Evolutionary conservation across 2,888 invertebrate species (phyloP).

Genomic region (Gerosis bhagava): DNA sequence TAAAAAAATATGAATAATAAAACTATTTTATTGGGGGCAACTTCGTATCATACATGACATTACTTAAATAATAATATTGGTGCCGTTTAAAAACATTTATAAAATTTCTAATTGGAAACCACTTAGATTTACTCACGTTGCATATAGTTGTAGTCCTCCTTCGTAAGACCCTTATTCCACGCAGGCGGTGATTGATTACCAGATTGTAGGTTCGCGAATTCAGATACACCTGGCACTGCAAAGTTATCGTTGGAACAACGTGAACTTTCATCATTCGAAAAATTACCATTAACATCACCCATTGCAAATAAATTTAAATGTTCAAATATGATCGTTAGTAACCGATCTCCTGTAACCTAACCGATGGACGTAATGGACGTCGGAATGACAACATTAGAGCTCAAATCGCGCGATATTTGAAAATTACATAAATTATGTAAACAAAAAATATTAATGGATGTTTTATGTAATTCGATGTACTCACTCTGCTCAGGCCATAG

Average conservation of each 20-base stretch:
- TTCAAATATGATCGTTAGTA: slow-evolving; percentile 64
- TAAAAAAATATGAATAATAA: no score
- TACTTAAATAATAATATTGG: no score
- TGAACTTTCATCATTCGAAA: slow-evolving; percentile 51
- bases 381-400: slow-evolving; percentile 65
- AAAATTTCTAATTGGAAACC: slow-evolving; percentile 9
- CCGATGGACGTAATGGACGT: slow-evolving; percentile 41
- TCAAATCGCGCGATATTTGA: slow-evolving; percentile 70
- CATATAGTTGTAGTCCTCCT: slow-evolving; percentile 88
- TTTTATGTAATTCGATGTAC: slow-evolving; percentile 44
- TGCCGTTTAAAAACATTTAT: no score
- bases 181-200: slow-evolving; percentile 82
- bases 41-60: no score
- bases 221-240: slow-evolving; percentile 94
- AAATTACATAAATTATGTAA: slow-evolving; percentile 40
- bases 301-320: slow-evolving; percentile 55
- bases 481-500: slow-evolving; percentile 98
- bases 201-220: slow-evolving; percentile 87
- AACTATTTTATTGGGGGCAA: no score
- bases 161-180: slow-evolving; percentile 86
- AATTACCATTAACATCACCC: slow-evolving; percentile 53
- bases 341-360: slow-evolving; percentile 53
- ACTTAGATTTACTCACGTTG: slow-evolving; percentile 84
- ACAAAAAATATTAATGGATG: slow-evolving; percentile 14
- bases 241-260: slow-evolving; percentile 61